Percentiles rank a stretch among this genome's conserved stretches.
Conservation (phyloP, 1,140 invertebrate genomes). For the Aphaenogaster ashmeadi region DNA sequence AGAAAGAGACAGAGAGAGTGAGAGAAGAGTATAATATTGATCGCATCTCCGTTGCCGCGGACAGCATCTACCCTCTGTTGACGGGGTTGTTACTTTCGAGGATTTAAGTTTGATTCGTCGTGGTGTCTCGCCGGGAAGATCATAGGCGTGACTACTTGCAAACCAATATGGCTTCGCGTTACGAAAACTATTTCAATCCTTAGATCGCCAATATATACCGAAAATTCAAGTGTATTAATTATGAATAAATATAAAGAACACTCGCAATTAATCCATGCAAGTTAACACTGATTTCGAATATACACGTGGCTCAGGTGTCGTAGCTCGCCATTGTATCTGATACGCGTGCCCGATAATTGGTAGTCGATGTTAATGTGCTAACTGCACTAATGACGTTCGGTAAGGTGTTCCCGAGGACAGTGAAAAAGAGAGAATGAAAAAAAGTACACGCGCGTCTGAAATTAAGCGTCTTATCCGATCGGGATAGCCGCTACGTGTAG, state of each 20-base stretch:
- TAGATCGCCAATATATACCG: background rate
- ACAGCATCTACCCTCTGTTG: conserved; percentile 87
- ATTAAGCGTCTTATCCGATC: conserved; percentile 75
- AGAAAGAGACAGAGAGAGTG: conserved; percentile 66
- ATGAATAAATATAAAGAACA: background rate
- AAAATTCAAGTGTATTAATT: background rate
- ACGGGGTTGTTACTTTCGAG: conserved; percentile 85
- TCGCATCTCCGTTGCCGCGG: conserved; percentile 86
- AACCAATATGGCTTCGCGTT: conserved; percentile 49
- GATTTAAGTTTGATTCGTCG: conserved; percentile 85
- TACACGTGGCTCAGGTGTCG: background rate
- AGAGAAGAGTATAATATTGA: conserved; percentile 85
- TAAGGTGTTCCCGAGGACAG: conserved; percentile 64
- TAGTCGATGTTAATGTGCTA: conserved; percentile 57
- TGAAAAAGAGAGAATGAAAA: background rate
- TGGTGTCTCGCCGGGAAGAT: conserved; percentile 64
- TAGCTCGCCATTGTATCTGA: background rate
- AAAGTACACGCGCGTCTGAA: conserved; percentile 41
- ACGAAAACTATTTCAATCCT: conserved; percentile 22
- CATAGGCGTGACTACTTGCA: conserved; percentile 73
- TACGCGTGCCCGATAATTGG: conserved; percentile 41
- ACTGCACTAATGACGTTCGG: conserved; percentile 47
- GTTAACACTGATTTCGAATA: background rate
- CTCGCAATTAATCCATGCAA: background rate
- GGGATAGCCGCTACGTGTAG: conserved; percentile 39